Evolutionary conservation across 53 echinoderm and acorn worm genomes (phyloP).

Genomic region (Paracentrotus lividus): DNA sequence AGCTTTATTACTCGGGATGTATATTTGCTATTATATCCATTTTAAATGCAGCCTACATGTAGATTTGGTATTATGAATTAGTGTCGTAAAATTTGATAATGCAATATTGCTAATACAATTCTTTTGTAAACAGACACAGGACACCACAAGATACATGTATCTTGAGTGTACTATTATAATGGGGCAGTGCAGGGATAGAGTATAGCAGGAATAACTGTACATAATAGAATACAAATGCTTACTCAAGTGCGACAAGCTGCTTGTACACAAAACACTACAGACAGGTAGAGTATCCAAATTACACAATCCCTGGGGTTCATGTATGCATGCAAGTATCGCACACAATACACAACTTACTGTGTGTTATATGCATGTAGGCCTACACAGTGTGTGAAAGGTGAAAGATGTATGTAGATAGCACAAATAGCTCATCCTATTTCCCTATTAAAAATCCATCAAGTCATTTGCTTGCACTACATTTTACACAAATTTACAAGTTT

Average conservation of each 20-base stretch:
- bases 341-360: not conserved
- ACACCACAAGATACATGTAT: too few species aligned
- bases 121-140: too few species aligned
- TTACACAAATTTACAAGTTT: not conserved
- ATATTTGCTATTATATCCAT: not conserved
- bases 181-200: not conserved
- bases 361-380: not conserved
- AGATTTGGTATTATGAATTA: too few species aligned
- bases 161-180: not conserved
- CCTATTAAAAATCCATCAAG: not conserved
- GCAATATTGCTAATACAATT: too few species aligned
- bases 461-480: not conserved
- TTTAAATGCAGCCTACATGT: too few species aligned
- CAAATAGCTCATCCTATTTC: not conserved
- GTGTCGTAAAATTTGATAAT: too few species aligned
- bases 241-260: not conserved
- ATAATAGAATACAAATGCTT: not conserved
- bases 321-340: not conserved
- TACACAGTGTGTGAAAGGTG: not conserved
- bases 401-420: not conserved
- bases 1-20: not conserved
- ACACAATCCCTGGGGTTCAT: not conserved
- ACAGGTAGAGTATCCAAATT: conserved; percentile 26
- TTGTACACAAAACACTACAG: not conserved
- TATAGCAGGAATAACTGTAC: not conserved